phyloP scores from a whole-genome alignment of 2,888 invertebrate genomes.

The Andrena chrysosceles region DNA sequence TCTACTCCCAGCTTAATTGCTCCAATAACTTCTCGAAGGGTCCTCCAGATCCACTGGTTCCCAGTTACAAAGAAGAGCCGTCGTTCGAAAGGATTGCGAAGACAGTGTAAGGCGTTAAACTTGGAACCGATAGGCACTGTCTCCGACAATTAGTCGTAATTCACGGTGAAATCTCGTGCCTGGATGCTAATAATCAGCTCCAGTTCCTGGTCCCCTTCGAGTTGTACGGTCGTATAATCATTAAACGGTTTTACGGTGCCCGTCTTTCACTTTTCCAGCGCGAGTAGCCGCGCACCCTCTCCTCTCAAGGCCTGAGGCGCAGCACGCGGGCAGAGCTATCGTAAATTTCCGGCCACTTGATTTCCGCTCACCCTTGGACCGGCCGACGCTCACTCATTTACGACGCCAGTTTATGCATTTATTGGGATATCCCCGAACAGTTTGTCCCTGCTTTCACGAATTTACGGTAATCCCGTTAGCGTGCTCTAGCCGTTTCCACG shows the following conservation, averaged over 20 bases:
- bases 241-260: conserved; percentile 53
- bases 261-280: conserved; percentile 14
- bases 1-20: too few relatives aligned
- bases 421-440: conserved; percentile 12
- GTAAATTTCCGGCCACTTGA: conserved; percentile 49
- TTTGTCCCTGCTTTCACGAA: conserved; percentile 12
- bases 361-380: conserved; percentile 3
- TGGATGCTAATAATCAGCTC: conserved; percentile 40
- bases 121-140: conserved; percentile 6
- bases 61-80: not conserved
- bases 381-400: conserved; percentile 20
- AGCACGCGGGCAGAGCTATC: conserved; percentile 22
- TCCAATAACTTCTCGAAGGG: not conserved
- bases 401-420: conserved; percentile 42
- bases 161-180: conserved; percentile 43
- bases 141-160: conserved; percentile 49
- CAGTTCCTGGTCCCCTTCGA: conserved; percentile 27
- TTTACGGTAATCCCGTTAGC: conserved; percentile 35
- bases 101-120: not conserved
- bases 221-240: conserved; percentile 37
- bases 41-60: not conserved
- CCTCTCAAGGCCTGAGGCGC: conserved; percentile 9
- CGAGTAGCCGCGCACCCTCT: conserved; percentile 2
- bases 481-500: not conserved
- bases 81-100: not conserved